Percentiles rank a stretch among this genome's conserved stretches.
phyloP scores from a whole-genome alignment of 2,888 invertebrate species.

The Liodrosophila aerea region DNA sequence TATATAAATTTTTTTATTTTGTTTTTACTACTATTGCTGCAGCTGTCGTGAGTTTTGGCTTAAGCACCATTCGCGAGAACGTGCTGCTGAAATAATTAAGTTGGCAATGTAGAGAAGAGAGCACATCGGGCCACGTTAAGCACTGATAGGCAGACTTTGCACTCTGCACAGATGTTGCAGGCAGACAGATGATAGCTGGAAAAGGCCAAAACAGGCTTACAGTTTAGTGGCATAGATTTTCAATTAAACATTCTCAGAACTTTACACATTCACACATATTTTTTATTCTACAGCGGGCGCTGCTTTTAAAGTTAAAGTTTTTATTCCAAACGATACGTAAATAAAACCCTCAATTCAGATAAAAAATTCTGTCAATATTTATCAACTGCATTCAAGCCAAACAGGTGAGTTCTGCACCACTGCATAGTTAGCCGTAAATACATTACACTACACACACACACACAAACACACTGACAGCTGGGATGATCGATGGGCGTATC shows the following conservation, averaged over 20 bases:
- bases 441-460: conserved; percentile 1
- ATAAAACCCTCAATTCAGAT: no score
- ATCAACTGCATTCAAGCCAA: conserved; percentile 19
- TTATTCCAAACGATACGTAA: background rate
- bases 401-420: conserved; percentile 29
- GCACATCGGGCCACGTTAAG: conserved; percentile 10
- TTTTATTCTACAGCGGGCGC: conserved; percentile 47
- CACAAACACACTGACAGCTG: conserved; percentile 15
- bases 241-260: conserved; percentile 55
- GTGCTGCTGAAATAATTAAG: conserved; percentile 73
- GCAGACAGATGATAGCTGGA: background rate
- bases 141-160: conserved; percentile 8
- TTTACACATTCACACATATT: background rate
- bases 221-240: conserved; percentile 63
- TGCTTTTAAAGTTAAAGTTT: conserved; percentile 15
- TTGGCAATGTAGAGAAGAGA: conserved; percentile 46
- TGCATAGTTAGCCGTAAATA: conserved; percentile 8
- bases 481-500: conserved; percentile 31
- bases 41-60: conserved; percentile 67
- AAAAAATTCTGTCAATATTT: conserved; percentile 17
- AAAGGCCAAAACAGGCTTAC: conserved; percentile 41
- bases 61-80: conserved; percentile 57
- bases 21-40: conserved; percentile 43
- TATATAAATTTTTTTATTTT: conserved; percentile 12
- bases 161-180: conserved; percentile 1